Conservation (phyloP, 1,140 invertebrate species). For the Leptoteleia sp. region DNA sequence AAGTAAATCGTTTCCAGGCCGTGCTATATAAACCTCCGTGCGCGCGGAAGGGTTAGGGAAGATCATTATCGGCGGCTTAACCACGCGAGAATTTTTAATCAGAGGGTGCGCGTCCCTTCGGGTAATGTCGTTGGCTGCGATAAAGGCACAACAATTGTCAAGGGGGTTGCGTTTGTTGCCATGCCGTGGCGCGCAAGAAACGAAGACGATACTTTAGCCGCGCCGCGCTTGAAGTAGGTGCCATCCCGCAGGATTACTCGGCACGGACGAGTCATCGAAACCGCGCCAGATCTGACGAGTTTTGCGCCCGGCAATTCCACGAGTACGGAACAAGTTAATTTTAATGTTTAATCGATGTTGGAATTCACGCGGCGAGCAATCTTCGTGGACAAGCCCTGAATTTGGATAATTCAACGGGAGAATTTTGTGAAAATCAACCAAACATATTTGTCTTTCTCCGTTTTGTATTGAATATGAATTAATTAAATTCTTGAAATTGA, state of each 20-base stretch:
- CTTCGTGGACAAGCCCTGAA: no score
- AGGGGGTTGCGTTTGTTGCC: constrained; percentile 43
- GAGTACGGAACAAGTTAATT: no score
- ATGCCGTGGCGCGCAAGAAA: constrained; percentile 46
- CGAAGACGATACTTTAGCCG: constrained; percentile 79
- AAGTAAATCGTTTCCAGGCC: constrained; percentile 58
- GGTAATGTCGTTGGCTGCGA: constrained; percentile 72
- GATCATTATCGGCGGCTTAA: constrained; percentile 82
- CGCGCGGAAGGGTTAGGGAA: constrained; percentile 76
- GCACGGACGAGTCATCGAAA: constrained; percentile 52
- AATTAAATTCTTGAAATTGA: no score
- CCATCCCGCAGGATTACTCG: constrained; percentile 39
- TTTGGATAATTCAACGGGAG: no score
- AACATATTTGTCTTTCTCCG: no score
- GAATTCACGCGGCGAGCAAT: no score
- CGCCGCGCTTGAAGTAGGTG: constrained; percentile 48
- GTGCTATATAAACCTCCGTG: constrained; percentile 76
- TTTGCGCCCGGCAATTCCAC: no score
- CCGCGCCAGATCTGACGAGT: constrained; percentile 4
- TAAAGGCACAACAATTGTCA: constrained; percentile 66
- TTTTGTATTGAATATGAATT: no score
- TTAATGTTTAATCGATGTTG: no score
- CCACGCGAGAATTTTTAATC: constrained; percentile 83
- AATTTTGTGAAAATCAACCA: no score
- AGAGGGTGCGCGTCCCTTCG: constrained; percentile 81